Base-by-base conservation (phyloP, 2,888 invertebrate genomes). In the Ectropis crepuscularia region DNA sequence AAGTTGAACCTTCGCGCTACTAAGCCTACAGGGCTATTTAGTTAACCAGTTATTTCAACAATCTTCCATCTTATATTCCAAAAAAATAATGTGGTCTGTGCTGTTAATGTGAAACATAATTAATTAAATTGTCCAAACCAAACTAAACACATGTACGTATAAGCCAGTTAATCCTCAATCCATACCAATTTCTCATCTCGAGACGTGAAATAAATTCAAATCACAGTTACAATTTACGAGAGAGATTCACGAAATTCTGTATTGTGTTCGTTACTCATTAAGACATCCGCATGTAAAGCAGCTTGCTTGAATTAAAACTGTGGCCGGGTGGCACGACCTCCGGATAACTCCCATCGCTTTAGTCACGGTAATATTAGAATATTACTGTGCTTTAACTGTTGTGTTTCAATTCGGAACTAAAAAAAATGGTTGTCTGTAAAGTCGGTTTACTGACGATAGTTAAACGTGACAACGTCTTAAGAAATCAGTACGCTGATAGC, bases 261-360 rank as follows among this genome's bases (percentile, higher is more conserved):
- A 64, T 62, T 68, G 68, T 69, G 48, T 69, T 68, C 67, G 69
- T 74, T 71, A 74, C 63, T 77, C 76, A 76, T 78, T 74, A 74
- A 71, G 73, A 74, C 74, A 77, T 77, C 72, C 76, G 75, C 71
- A 66, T 64, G 72, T 74, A 61, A 71, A 63, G 51, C 61, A 49
- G 57, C 41, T 48, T 55, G 46, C n/a, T 61, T 61, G 65, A 69
- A 39, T 55, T 55, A 28, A 16, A 55, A 16, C n/a, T 47, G 12
- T 42, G 6, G 9, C 37, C 5, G 36, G 5, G 45, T 37, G 45
- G 6, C n/a, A 45, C 37, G 0, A 16, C 8, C 48, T 11, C 37
- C 11, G n/a, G 28, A 9, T 47, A 47, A 28, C 10, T 8, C n/a
- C 1, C 11, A 2, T 4, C 16, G 16, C 16, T 28, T 28, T 28